A percentile compares a stretch with the other conserved stretches of the same genome.
phyloP scores from a whole-genome alignment of 2,797 vertebrate genomes.

The Hyperoplus lanceolatus region DNA sequence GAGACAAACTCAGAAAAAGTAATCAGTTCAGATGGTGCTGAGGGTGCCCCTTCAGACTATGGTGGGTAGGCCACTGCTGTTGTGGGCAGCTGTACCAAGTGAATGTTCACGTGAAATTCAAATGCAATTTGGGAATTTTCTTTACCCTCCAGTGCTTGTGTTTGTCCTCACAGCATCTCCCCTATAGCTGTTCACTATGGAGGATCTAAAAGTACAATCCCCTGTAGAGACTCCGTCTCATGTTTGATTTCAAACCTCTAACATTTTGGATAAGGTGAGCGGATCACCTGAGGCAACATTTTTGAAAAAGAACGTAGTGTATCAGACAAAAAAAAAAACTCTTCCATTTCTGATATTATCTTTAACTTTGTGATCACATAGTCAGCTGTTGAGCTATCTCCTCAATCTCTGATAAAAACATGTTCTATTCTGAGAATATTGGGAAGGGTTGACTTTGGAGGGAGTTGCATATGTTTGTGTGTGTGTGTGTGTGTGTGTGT shows the following conservation, averaged over 20 bases:
- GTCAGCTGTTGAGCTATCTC: slow-evolving; percentile 70
- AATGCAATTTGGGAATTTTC: background rate
- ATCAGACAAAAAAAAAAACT: slow-evolving; percentile 54
- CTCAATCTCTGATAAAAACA: slow-evolving; percentile 76
- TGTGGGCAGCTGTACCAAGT: background rate
- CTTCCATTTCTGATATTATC: slow-evolving; percentile 66
- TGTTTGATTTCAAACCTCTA: slow-evolving; percentile 25
- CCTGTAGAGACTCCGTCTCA: background rate
- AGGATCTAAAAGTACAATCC: background rate
- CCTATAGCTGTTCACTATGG: background rate
- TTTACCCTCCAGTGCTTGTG: slow-evolving; percentile 1
- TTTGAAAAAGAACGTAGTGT: slow-evolving; percentile 51
- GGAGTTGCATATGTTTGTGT: slow-evolving; percentile 47
- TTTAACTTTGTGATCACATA: slow-evolving; percentile 60
- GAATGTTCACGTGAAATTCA: background rate
- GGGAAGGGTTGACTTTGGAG: slow-evolving; percentile 78
- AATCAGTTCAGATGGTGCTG: background rate
- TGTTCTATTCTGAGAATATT: slow-evolving; percentile 83
- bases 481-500: slow-evolving; percentile 28
- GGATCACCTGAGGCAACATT: slow-evolving; percentile 66
- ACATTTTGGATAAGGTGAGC: slow-evolving; percentile 13
- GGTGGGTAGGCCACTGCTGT: background rate
- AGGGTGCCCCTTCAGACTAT: slow-evolving; percentile 10
- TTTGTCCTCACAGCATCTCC: slow-evolving; percentile 1
- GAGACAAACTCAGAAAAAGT: background rate